phyloP scores from a whole-genome alignment of 1,140 invertebrate genomes.

The Panagrolaimus sp. region DNA sequence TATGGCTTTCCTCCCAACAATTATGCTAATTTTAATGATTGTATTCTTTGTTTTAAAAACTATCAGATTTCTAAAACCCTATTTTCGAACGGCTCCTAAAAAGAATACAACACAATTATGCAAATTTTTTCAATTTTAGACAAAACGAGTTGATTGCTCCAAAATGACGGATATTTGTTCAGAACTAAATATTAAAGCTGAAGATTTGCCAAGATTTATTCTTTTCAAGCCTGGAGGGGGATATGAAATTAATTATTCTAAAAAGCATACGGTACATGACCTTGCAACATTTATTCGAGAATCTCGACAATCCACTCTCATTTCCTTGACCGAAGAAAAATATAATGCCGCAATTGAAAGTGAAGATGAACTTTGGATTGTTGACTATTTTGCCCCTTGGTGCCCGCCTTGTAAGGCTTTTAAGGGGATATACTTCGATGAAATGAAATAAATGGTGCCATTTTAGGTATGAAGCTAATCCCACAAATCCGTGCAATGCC shows the following conservation, averaged over 20 bases:
- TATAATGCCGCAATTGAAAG: slow-evolving; percentile 57
- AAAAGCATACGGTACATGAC: slow-evolving; percentile 66
- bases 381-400: slow-evolving; percentile 71
- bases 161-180: slow-evolving; percentile 64
- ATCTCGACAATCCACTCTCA: slow-evolving; percentile 66
- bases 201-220: slow-evolving; percentile 69
- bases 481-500: slow-evolving; percentile 53
- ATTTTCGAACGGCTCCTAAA: too few species aligned
- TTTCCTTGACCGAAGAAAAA: slow-evolving; percentile 67
- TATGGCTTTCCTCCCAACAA: too few species aligned
- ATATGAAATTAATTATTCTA: slow-evolving; percentile 71
- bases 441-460: too few species aligned
- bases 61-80: too few species aligned
- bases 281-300: slow-evolving; percentile 69
- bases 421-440: too few species aligned
- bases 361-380: slow-evolving; percentile 65
- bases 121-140: neutral
- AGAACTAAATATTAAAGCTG: slow-evolving; percentile 60
- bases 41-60: too few species aligned
- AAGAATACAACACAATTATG: too few species aligned
- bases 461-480: slow-evolving; percentile 27
- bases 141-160: slow-evolving; percentile 65
- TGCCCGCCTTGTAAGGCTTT: too few species aligned
- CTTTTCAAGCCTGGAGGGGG: slow-evolving; percentile 70
- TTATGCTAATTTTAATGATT: too few species aligned